phyloP scores from a whole-genome alignment of 1,140 invertebrate genomes.

The Calliopsis andreniformis region DNA sequence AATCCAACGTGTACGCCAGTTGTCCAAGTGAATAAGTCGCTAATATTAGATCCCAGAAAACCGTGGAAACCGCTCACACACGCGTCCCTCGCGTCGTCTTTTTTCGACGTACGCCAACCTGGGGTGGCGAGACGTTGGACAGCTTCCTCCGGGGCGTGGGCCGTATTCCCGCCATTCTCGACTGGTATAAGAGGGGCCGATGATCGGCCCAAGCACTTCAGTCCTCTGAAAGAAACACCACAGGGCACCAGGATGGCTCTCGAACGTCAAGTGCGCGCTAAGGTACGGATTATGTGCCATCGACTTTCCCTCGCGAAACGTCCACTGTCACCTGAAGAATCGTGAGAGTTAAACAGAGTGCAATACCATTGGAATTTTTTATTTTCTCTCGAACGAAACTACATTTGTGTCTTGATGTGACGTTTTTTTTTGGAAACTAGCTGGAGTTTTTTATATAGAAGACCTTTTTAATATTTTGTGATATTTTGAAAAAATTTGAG shows the following conservation, averaged over 20 bases:
- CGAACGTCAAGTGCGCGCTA: constrained; percentile 90
- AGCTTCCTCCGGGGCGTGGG: constrained; percentile 71
- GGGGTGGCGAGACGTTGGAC: constrained; percentile 59
- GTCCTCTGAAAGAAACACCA: constrained; percentile 78
- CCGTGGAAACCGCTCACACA: constrained; percentile 68
- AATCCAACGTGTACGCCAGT: constrained; percentile 40
- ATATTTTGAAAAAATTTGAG: no score
- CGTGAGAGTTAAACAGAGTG: not conserved
- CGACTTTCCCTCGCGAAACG: no score
- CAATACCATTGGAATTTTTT: not conserved
- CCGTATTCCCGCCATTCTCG: constrained; percentile 62
- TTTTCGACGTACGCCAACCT: constrained; percentile 6
- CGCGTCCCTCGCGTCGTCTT: constrained; percentile 40
- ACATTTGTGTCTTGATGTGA: no score
- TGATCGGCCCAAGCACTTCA: constrained; percentile 71
- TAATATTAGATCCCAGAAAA: constrained; percentile 77
- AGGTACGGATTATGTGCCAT: constrained; percentile 82
- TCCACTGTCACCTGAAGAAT: not conserved
- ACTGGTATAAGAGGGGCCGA: constrained; percentile 73
- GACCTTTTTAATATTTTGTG: no score
- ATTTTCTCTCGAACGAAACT: not conserved
- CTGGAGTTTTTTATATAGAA: no score
- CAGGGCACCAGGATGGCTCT: constrained; percentile 85
- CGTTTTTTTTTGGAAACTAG: no score
- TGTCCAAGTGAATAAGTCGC: constrained; percentile 70